A percentile compares a stretch with the other conserved stretches of the same genome.
Conservation (phyloP, 2,113 vertebrate genomes). For the Chloropsis cyanopogon region DNA sequence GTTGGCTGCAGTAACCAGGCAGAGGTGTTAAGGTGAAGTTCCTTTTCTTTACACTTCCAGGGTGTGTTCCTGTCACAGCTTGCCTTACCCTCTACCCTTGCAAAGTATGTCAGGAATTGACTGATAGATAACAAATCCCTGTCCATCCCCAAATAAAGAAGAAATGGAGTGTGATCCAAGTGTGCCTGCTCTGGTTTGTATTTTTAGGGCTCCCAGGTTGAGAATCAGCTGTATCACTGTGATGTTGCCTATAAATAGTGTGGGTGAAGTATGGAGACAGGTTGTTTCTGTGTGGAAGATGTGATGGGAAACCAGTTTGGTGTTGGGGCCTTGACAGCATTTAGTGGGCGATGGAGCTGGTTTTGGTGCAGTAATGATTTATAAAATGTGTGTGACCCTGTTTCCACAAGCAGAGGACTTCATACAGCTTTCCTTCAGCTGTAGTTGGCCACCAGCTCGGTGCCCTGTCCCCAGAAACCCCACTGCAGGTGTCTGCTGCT, state of each 20-base stretch:
- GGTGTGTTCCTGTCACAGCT: neutral
- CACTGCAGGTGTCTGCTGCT: neutral
- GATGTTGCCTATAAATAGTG: neutral
- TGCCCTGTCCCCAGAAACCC: neutral
- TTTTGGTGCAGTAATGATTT: rapidly evolving
- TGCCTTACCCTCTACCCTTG: conserved; percentile 23
- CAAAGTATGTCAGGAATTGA: conserved; percentile 33
- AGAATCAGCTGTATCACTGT: neutral
- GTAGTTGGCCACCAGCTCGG: too few relatives aligned
- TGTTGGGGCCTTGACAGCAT: rapidly evolving
- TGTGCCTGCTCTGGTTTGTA: neutral
- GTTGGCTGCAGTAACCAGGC: neutral
- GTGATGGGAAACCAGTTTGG: too few relatives aligned
- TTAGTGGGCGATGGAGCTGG: neutral
- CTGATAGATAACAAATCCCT: conserved; percentile 60
- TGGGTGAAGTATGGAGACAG: neutral
- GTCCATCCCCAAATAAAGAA: conserved; percentile 50
- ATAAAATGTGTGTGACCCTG: neutral
- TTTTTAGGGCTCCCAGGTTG: neutral
- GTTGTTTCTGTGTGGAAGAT: neutral
- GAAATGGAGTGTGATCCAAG: neutral
- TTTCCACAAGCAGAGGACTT: neutral
- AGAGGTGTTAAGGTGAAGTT: neutral
- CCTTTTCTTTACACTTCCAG: neutral
- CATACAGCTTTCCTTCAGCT: neutral